Evolutionary conservation across 2,797 vertebrate genomes (phyloP), one percentile per base, ranked within the genome.

Genomic region (Alfaro cultratus): DNA sequence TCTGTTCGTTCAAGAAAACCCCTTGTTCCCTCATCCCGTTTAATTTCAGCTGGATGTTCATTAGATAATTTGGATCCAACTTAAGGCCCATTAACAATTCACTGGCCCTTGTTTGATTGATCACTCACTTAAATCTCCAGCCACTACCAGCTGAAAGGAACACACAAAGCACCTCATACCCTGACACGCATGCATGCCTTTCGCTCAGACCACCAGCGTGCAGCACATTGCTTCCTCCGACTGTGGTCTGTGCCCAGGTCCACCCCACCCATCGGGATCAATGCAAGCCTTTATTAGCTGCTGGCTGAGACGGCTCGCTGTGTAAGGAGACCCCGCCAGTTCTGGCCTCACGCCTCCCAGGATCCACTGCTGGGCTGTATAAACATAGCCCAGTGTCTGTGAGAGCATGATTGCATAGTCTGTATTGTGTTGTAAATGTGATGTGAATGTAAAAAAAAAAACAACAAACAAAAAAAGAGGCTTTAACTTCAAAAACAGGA

Each of bases 211-310:
- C 92, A 94, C 93, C 93, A 90, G 90, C 83, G 47, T 80, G 73
- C 82, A 86, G 84, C 76, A 77, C 77, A 83, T 73, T 84, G 85
- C 75, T 91, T 82, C 74, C 85, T 91, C 85, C 82, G 89, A 92
- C 89, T 90, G 91, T 87, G 91, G 93, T 88, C 86, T 87, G 74
- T 5, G 60, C 75, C 86, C 84, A 83, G 89, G 55, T 83, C 88
- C 79, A 90, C 92, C 90, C 92, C 92, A 92, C 91, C 92, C 91
- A 93, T 93, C 76, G 85, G 91, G 92, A 94, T 95, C 93, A 95
- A 94, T 94, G 91, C 87, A 82, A 76, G 91, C 87, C 92, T 95
- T 94, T 94, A 93, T 94, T 92, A 91, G 84, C 89, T 88, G 81
- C 84, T 94, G 93, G 91, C 91, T 87, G 82, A 67, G 77, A 87